Percentiles rank a stretch among this genome's conserved stretches.
phyloP scores from a whole-genome alignment of 2,888 invertebrate species.

The Drosophila birchii region DNA sequence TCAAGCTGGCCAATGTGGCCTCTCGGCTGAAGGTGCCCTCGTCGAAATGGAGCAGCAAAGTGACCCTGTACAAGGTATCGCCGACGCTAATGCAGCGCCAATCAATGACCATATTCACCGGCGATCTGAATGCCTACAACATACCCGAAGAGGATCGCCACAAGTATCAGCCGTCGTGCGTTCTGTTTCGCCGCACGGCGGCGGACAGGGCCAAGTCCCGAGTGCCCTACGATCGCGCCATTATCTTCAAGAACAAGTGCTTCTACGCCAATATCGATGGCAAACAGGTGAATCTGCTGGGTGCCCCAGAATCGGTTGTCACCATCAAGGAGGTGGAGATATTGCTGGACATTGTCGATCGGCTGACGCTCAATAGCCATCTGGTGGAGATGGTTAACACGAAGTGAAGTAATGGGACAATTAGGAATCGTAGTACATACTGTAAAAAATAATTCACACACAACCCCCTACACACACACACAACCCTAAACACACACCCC shows the following conservation, averaged over 20 bases:
- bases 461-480: neutral
- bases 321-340: constrained; percentile 83
- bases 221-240: constrained; percentile 84
- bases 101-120: constrained; percentile 78
- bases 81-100: constrained; percentile 69
- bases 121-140: constrained; percentile 82
- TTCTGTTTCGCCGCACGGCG: constrained; percentile 83
- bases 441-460: constrained; percentile 30
- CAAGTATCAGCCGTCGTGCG: constrained; percentile 84
- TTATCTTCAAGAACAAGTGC: constrained; percentile 84
- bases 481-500: neutral
- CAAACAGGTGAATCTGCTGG: constrained; percentile 84
- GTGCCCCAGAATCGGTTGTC: constrained; percentile 82
- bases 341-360: constrained; percentile 84
- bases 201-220: constrained; percentile 71
- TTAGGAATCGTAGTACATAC: constrained; percentile 16
- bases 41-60: constrained; percentile 82
- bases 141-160: constrained; percentile 82
- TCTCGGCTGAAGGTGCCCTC: constrained; percentile 80
- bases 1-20: constrained; percentile 82
- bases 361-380: constrained; percentile 80
- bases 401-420: constrained; percentile 40
- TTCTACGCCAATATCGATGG: constrained; percentile 84
- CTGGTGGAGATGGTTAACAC: constrained; percentile 75
- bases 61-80: constrained; percentile 82